phyloP scores from a whole-genome alignment of 92 coral and sea anemone genomes.

The Phenganax stokvisi region DNA sequence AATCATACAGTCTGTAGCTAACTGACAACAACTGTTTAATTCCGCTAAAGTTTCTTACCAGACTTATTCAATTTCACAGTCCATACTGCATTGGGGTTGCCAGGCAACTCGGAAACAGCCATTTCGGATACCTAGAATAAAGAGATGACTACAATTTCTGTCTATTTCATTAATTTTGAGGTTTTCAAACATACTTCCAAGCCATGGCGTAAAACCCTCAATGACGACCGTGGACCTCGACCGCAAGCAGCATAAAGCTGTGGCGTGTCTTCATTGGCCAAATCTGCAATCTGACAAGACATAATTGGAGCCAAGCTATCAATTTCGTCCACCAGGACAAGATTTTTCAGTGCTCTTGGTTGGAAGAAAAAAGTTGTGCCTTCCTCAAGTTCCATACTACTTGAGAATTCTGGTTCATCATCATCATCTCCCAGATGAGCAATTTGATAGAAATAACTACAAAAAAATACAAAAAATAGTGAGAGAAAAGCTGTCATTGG shows the following conservation, averaged over 20 bases:
- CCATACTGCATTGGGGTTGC: slow-evolving; percentile 99
- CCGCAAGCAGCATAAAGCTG: slow-evolving; percentile 95
- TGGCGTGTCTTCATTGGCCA: slow-evolving; percentile 97
- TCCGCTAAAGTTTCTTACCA: slow-evolving; percentile 31
- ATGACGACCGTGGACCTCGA: slow-evolving; percentile 85
- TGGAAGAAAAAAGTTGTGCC: slow-evolving; percentile 94
- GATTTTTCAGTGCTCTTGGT: slow-evolving; percentile 84
- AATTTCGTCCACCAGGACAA: slow-evolving; percentile 92
- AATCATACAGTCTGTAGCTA: not conserved
- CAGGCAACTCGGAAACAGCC: slow-evolving; percentile 99
- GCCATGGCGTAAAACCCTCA: slow-evolving; percentile 89
- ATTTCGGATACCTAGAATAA: slow-evolving; percentile 79
- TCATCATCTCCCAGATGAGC: slow-evolving; percentile 99
- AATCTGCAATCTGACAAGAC: slow-evolving; percentile 96
- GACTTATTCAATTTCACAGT: slow-evolving; percentile 70
- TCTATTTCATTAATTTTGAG: not conserved
- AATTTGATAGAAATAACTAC: slow-evolving; percentile 90
- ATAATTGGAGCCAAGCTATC: slow-evolving; percentile 94
- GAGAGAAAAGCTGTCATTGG: no score
- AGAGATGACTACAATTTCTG: no score
- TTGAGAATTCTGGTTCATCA: slow-evolving; percentile 95
- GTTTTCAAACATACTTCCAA: slow-evolving; percentile 59
- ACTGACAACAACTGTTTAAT: not conserved
- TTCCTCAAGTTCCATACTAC: slow-evolving; percentile 90
- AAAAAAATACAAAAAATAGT: not conserved